Evolutionary conservation across 2,797 vertebrate genomes (phyloP), one percentile per base, ranked within the genome.

Genomic region (Glyptemys insculpta): DNA sequence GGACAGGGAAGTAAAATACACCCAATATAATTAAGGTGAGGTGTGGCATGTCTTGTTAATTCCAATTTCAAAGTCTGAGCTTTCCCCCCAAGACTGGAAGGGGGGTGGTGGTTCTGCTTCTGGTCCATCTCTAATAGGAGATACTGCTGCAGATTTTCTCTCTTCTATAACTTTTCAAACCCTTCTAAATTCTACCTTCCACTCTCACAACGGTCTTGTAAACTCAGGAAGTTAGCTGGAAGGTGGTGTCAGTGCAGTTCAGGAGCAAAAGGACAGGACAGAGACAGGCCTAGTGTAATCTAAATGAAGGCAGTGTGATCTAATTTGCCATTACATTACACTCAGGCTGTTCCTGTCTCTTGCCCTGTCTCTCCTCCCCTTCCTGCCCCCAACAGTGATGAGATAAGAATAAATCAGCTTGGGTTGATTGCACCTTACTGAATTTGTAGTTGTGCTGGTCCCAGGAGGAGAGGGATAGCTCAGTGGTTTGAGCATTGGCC

Each of bases 351-450:
- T 72, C 86, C 53, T 29, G n/a, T 65, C 57, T 74, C 18, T 65
- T 15, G 14, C 81, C n/a, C 16, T 83, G 18, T 7, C 5, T 44
- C 47, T 27, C 80, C 2, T 21, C 34, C n/a, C 29, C 57, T 18
- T 44, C 59, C 53, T 68, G 68, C 91, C 79, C 72, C 21, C 14
- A 41, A 80, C 68, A 54, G 23, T 62, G 72, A 44, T 12, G 82
- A 78, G 52, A 21, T 91, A 89, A 80, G 62, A 94, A 0, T 84
- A 95, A 89, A 37, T 92, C 86, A 90, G 34, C 37, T 91, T 27
- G 94, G 18, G 15, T 2, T 96, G 87, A n/a, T 86, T 94, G 72
- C 29, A 90, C 41, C 41, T 91, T 96, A 78, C 72, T 91, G 86
- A 85, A 72, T 41, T 23, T 72, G n/a, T 10, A 72, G 65, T 37